A percentile compares a stretch with the other conserved stretches of the same genome.
Evolutionary conservation across 2,888 invertebrate species (phyloP).

Genomic region (Euspilapteryx auroguttella): DNA sequence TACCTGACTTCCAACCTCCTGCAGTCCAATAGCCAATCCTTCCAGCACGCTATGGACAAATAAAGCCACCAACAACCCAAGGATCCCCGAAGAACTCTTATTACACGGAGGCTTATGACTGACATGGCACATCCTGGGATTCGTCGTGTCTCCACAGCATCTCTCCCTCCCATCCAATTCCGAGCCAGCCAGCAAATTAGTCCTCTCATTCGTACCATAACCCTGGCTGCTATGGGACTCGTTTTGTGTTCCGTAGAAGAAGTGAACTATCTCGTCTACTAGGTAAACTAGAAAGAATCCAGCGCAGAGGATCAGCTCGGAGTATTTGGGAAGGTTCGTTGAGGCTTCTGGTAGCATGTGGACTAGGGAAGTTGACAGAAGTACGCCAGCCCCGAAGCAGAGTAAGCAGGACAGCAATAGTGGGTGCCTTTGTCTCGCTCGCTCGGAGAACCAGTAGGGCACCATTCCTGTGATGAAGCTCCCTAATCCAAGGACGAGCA

Average conservation of each 20-base stretch:
- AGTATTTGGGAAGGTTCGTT: conserved; percentile 55
- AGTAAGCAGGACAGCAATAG: conserved; percentile 68
- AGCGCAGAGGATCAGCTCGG: conserved; percentile 66
- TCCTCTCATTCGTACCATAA: conserved; percentile 25
- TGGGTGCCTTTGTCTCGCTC: conserved; percentile 60
- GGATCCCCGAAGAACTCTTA: conserved; percentile 61
- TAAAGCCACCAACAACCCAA: conserved; percentile 72
- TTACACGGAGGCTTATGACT: conserved; percentile 68
- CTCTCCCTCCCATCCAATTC: conserved; percentile 22
- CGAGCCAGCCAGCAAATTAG: conserved; percentile 24
- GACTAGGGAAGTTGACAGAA: conserved; percentile 73
- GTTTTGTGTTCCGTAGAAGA: conserved; percentile 49
- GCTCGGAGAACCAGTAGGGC: conserved; percentile 66
- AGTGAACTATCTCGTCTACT: conserved; percentile 73
- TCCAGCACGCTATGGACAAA: conserved; percentile 79
- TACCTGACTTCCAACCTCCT: conserved; percentile 65
- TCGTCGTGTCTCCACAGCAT: conserved; percentile 29
- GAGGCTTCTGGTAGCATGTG: conserved; percentile 84
- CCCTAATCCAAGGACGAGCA: conserved; percentile 67
- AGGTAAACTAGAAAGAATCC: conserved; percentile 75
- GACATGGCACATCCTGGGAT: conserved; percentile 63
- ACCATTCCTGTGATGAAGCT: conserved; percentile 72
- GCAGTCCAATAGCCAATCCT: conserved; percentile 81
- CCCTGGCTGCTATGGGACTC: conserved; percentile 9
- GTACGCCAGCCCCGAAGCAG: conserved; percentile 81